A percentile compares a stretch with the other conserved stretches of the same genome.
Evolutionary conservation across 2,113 vertebrate species (phyloP).

Genomic region (Toxotes jaculatrix): DNA sequence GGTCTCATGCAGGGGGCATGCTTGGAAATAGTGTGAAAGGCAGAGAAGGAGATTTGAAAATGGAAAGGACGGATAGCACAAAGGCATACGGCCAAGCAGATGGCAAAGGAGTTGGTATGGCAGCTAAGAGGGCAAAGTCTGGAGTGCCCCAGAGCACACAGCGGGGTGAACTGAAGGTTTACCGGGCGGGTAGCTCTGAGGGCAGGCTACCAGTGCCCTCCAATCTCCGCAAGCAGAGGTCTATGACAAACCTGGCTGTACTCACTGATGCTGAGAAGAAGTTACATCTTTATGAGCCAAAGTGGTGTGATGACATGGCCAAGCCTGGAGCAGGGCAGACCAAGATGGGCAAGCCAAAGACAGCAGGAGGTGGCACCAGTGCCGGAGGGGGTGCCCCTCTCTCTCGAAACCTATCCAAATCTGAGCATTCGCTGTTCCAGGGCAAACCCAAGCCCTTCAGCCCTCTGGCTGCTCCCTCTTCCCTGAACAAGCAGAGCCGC

Average conservation of each 20-base stretch:
- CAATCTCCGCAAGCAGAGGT: slow-evolving; percentile 95
- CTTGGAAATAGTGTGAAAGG: slow-evolving; percentile 88
- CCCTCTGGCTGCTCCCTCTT: slow-evolving; percentile 86
- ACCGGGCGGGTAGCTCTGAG: slow-evolving; percentile 89
- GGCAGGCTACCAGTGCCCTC: slow-evolving; percentile 87
- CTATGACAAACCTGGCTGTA: slow-evolving; percentile 95
- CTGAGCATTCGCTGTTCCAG: slow-evolving; percentile 95
- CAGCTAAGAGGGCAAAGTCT: slow-evolving; percentile 89
- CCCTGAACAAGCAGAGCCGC: slow-evolving; percentile 91
- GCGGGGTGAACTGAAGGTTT: slow-evolving; percentile 92
- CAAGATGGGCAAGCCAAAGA: slow-evolving; percentile 82
- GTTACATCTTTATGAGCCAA: slow-evolving; percentile 94
- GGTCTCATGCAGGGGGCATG: slow-evolving; percentile 88
- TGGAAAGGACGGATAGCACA: slow-evolving; percentile 84
- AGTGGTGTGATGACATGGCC: slow-evolving; percentile 96
- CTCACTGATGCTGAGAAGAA: slow-evolving; percentile 97
- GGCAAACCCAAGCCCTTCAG: slow-evolving; percentile 89
- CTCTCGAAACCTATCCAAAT: slow-evolving; percentile 93
- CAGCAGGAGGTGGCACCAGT: slow-evolving; percentile 66
- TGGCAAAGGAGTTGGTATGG: slow-evolving; percentile 84
- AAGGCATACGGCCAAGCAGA: slow-evolving; percentile 83
- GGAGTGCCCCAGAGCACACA: slow-evolving; percentile 83
- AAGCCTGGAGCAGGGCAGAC: slow-evolving; percentile 79
- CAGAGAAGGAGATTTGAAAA: slow-evolving; percentile 81
- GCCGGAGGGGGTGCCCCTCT: slow-evolving; percentile 85